phyloP scores from a whole-genome alignment of 2,797 vertebrate genomes.

The Nyctibius grandis region DNA sequence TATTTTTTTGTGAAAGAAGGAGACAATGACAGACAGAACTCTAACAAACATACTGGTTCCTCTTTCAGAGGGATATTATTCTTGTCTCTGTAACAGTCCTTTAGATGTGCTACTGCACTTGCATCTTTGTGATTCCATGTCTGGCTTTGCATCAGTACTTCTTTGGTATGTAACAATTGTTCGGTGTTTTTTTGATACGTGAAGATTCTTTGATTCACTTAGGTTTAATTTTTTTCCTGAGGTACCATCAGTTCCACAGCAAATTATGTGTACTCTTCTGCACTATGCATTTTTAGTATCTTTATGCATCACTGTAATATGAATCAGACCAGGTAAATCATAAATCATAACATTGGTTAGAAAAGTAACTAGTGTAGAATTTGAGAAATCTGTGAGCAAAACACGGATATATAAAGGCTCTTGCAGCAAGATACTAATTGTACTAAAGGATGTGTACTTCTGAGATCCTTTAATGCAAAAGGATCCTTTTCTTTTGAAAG shows the following conservation, averaged over 20 bases:
- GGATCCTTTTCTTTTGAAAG: neutral
- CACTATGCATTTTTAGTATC: neutral
- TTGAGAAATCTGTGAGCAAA: neutral
- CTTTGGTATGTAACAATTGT: neutral
- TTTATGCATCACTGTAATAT: neutral
- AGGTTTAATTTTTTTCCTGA: neutral
- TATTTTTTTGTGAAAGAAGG: slow-evolving; percentile 48
- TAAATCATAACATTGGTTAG: neutral
- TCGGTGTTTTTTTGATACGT: neutral
- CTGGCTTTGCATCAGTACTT: neutral
- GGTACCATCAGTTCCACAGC: neutral
- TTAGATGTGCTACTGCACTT: neutral
- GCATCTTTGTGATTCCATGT: neutral
- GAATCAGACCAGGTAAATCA: neutral
- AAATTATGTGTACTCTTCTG: neutral
- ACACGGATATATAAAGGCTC: neutral
- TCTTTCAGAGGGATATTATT: neutral
- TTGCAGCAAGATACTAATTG: neutral
- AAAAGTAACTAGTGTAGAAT: neutral
- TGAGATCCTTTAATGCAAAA: neutral
- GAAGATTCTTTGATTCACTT: neutral
- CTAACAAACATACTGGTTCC: neutral
- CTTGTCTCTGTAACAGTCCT: neutral
- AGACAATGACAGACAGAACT: neutral
- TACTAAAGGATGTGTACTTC: neutral